Base-by-base conservation (phyloP, 2,888 invertebrate species). In the Amphipoea lucens region DNA sequence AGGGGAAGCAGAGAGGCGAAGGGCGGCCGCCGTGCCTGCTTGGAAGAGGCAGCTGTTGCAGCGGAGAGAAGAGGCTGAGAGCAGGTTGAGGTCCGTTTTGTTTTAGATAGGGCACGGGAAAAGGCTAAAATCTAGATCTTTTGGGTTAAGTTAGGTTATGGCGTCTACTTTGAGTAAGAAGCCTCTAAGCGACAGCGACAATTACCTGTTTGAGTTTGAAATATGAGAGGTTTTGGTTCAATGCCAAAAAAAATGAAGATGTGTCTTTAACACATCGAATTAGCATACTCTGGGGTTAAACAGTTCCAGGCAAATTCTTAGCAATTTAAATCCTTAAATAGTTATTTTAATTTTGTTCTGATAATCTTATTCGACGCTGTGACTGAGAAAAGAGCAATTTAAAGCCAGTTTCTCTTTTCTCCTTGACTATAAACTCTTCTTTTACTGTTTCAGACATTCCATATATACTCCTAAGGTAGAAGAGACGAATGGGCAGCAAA, bases 21-120 rank as follows among this genome's bases (percentile, higher is more conserved):
- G 99, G 87, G 97, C 99, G 69, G 98, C 98, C 42, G 97, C 99
- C 23, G 98, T 99, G 90, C 99, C 99, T 0, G 98, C 98, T 73
- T 99, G 99, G 99, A 99, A 99, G 95, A 97, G 99, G 77, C 99
- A 99, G 92, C 97, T 99, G 79, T 95, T 99, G 88, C 98, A 98
- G 78, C 97, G 98, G 88, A 98, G 98, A 90, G 98, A 98, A 91
- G 98, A 98, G 92, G 97, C 98, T 36, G 98, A 98, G 92, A 97
- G 97, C 91, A 98, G 98, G 96, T 97, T 98, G 90, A 98, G 98
- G 98, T 98, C 93, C 95, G 96, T 94, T 84, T 88, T 85, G 71
- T 85, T 78, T 74, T 82, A 60, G 81, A 67, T 86, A 79, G 79
- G 80, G 67, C 63, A 12, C 3, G n/a, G 65, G n/a, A 66, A 12